Conservation (phyloP, 2,113 vertebrate genomes). For the Psephotus haematonotus region DNA sequence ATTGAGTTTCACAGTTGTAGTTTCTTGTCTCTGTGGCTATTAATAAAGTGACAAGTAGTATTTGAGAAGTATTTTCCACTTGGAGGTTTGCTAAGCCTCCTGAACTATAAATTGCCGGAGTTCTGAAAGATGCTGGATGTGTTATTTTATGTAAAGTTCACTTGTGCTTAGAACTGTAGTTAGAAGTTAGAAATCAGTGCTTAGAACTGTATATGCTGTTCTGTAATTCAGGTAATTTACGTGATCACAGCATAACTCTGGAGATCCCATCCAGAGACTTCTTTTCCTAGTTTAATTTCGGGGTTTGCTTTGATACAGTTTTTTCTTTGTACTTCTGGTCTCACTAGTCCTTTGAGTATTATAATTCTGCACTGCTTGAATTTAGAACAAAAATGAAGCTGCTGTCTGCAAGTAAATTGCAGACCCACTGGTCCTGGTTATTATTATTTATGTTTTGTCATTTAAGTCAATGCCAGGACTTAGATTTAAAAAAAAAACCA, state of each 20-base stretch:
- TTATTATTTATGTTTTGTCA: not conserved
- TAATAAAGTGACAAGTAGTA: not conserved
- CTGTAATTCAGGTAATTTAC: not conserved
- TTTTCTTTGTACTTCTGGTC: not conserved
- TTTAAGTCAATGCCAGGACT: not conserved
- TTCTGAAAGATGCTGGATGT: not conserved
- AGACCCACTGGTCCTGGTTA: not conserved
- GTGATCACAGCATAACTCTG: not conserved
- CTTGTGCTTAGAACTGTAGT: not conserved
- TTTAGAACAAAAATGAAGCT: not conserved
- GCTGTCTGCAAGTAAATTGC: not conserved
- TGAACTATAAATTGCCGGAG: not conserved
- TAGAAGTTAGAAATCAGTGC: not conserved
- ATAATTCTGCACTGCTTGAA: not conserved
- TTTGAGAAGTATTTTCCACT: conserved; percentile 7
- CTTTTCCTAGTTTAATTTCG: not conserved
- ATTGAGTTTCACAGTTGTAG: not conserved
- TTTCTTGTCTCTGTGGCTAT: not conserved
- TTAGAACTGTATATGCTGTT: not conserved
- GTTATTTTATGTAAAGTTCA: not conserved
- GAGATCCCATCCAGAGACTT: not conserved
- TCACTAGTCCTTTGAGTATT: not conserved
- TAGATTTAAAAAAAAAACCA: not conserved
- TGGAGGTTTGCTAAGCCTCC: not conserved
- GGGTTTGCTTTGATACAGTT: not conserved